Base-by-base conservation (phyloP, 2,797 vertebrate species). In the Acanthurus tractus region DNA sequence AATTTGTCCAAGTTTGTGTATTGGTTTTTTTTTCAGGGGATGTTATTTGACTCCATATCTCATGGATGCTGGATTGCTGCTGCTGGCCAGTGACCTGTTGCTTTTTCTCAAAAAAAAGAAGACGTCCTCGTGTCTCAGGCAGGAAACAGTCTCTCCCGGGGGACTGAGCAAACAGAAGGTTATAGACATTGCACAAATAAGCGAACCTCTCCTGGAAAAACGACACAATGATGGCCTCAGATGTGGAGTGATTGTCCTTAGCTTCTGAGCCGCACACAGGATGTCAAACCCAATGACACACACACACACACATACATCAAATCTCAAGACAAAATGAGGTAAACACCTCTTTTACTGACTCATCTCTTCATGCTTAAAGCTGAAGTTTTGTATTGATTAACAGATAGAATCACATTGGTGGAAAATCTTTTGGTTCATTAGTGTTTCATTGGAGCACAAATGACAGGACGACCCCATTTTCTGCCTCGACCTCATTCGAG, bases 71-170 rank as follows among this genome's bases (percentile, higher is more conserved):
- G 74, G 59, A 49, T 34, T 34, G 29, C 29, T 34, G 38, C 66
- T 74, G 67, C 59, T 65, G 70, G 25, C 63, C 62, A 54, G 42
- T 74, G 86, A 89, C 81, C 79, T 82, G 78, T 75, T 78, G 80
- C 66, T 62, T 62, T 62, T 83, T 74, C 76, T 76, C 56, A 7
- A 34, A 34, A 34, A 34, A 34, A 1, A 55, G 64, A 88, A 89
- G 81, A 86, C 44, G 10, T 91, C 61, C 73, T 81, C 18, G 54
- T 79, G 76, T 85, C 70, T 89, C 65, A 8, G 57, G 72, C 85
- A 88, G 91, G 85, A 91, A 85, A 56, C 55, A 15, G 63, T 40
- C 72, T 76, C 87, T 90, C 84, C 40, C 4, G 79, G 72, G 84
- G 75, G 84, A 18, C 67, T 67, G 66, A 75, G 58, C 53, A 86